Evolutionary conservation across 2,113 vertebrate genomes (phyloP).

Genomic region (Psilopogon haemacephalus): DNA sequence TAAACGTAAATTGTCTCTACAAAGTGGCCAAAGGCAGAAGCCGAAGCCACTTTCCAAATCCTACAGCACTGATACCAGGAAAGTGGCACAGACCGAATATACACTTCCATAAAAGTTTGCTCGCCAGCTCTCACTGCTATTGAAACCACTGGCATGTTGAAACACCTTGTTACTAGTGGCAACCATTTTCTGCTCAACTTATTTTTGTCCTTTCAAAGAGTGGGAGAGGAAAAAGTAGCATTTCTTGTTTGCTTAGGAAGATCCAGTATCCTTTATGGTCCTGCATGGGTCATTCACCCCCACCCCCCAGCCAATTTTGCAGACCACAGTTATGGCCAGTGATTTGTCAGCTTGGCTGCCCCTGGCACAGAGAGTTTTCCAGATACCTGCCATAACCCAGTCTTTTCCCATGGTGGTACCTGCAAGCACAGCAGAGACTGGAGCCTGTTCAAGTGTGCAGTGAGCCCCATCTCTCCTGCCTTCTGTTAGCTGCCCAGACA

Average conservation of each 20-base stretch:
- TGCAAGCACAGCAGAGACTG: neutral
- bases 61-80: neutral
- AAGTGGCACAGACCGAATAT: neutral
- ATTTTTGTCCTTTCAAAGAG: neutral
- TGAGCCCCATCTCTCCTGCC: neutral
- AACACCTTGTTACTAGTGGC: constrained; percentile 38
- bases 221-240: neutral
- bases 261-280: neutral
- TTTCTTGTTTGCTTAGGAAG: constrained; percentile 6
- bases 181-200: constrained; percentile 40
- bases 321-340: neutral
- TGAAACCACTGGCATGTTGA: neutral
- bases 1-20: neutral
- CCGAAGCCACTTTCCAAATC: neutral
- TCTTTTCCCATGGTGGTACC: neutral
- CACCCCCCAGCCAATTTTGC: neutral
- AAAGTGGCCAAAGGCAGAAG: neutral
- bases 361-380: neutral
- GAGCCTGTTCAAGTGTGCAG: neutral
- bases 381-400: neutral
- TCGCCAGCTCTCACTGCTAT: neutral
- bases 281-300: neutral
- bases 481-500: neutral
- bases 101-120: neutral
- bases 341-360: neutral